Conservation (phyloP, 2,888 invertebrate genomes). For the Hypomecis atomaria region DNA sequence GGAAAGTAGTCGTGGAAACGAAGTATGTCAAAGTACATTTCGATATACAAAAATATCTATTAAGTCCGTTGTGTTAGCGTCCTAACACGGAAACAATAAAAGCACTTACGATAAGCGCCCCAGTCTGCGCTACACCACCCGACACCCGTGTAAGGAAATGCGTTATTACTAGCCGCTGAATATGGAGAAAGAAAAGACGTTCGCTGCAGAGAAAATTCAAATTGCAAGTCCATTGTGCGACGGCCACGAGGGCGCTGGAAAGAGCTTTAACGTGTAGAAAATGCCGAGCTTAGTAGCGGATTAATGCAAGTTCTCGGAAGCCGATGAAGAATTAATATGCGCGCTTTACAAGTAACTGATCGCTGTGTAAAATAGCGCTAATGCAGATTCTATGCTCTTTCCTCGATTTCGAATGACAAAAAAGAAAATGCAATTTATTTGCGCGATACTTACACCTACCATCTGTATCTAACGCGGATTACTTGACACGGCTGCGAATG, state of each 20-base stretch:
- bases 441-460: neutral
- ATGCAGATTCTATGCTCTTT: constrained; percentile 35
- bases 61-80: constrained; percentile 9
- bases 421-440: neutral
- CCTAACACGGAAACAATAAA: constrained; percentile 11
- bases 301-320: constrained; percentile 55
- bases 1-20: neutral
- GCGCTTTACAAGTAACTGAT: constrained; percentile 34
- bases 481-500: too few species aligned
- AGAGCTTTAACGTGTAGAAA: constrained; percentile 69
- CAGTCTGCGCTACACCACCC: constrained; percentile 26
- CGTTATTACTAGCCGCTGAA: constrained; percentile 55
- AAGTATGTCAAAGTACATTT: constrained; percentile 8
- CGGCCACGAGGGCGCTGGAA: constrained; percentile 54
- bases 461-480: neutral
- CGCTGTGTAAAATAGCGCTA: constrained; percentile 39
- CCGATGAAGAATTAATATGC: constrained; percentile 42
- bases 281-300: constrained; percentile 57
- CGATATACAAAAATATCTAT: constrained; percentile 12
- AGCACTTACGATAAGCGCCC: constrained; percentile 35
- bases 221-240: constrained; percentile 69
- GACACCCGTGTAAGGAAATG: constrained; percentile 38
- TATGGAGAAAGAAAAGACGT: constrained; percentile 63
- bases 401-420: constrained; percentile 11
- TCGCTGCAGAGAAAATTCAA: constrained; percentile 63